These are phyloP conservation scores for Carassius auratus DNA, from an alignment of 2,113 vertebrate species.

Conservation along the genomic window DNA sequence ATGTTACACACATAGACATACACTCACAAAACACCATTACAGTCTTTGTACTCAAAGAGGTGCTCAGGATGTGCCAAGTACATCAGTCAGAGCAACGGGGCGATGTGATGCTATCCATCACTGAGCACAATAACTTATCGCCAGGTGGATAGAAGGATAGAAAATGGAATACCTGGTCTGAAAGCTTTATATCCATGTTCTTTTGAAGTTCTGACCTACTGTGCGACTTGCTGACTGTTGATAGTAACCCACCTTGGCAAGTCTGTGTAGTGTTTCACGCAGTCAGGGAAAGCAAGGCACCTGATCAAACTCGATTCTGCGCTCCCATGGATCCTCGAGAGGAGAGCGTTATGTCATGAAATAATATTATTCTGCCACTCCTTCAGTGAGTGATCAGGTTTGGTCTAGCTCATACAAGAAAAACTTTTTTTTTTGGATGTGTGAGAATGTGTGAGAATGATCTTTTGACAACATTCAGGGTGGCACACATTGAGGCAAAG, in stretches of 20 bases:
- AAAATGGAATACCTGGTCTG: constrained; percentile 4
- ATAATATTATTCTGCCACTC: constrained; percentile 57
- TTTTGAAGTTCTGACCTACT: constrained; percentile 16
- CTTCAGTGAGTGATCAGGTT: constrained; percentile 34
- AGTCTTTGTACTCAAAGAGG: constrained; percentile 57
- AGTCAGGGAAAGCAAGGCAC: constrained; percentile 37
- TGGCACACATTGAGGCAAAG: constrained; percentile 27
- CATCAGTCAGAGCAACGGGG: constrained; percentile 49
- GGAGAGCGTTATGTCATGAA: constrained; percentile 48
- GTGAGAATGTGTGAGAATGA: constrained; percentile 40
- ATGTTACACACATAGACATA: constrained; percentile 57
- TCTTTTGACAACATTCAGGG: constrained; percentile 1
- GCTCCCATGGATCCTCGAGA: constrained; percentile 30
- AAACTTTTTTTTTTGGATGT: neutral
- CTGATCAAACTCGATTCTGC: constrained; percentile 43
- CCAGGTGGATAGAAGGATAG: constrained; percentile 16
- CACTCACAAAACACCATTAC: constrained; percentile 48
- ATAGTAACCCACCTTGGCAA: constrained; percentile 35
- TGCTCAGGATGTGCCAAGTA: constrained; percentile 45
- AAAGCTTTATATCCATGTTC: neutral
- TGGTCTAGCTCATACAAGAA: constrained; percentile 19
- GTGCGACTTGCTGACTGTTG: constrained; percentile 15
- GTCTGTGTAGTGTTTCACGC: constrained; percentile 36
- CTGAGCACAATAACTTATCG: constrained; percentile 23
- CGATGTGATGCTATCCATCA: constrained; percentile 33